Conservation (phyloP, 2,888 invertebrate species). For the Chrysolina oricalcia region DNA sequence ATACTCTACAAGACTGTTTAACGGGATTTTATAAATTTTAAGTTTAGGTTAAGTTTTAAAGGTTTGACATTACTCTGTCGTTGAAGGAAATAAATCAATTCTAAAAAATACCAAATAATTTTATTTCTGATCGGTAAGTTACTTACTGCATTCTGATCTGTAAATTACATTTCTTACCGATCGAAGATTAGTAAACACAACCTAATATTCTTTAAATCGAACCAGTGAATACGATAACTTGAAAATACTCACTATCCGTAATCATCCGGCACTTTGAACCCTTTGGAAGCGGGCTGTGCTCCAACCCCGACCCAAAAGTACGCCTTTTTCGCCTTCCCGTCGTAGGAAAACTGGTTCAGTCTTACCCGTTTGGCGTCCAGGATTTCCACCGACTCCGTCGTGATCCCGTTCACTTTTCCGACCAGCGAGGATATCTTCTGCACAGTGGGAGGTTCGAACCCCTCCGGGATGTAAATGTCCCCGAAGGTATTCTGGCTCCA, state of each 20-base stretch:
- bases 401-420: slow-evolving; percentile 78
- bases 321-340: slow-evolving; percentile 83
- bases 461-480: slow-evolving; percentile 90
- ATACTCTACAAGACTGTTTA: too few relatives aligned
- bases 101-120: too few relatives aligned
- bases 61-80: too few relatives aligned
- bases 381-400: slow-evolving; percentile 83
- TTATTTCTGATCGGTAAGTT: too few relatives aligned
- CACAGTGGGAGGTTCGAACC: slow-evolving; percentile 88
- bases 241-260: slow-evolving; percentile 87
- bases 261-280: slow-evolving; percentile 89
- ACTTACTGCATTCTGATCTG: too few relatives aligned
- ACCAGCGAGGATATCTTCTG: slow-evolving; percentile 77
- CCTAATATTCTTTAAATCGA: too few relatives aligned
- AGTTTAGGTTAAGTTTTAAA: too few relatives aligned
- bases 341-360: slow-evolving; percentile 84
- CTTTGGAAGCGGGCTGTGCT: slow-evolving; percentile 88
- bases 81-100: too few relatives aligned
- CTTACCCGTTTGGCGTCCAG: slow-evolving; percentile 87
- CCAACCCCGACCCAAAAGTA: slow-evolving; percentile 94
- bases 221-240: too few relatives aligned
- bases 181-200: too few relatives aligned
- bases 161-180: too few relatives aligned
- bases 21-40: too few relatives aligned
- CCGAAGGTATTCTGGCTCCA: slow-evolving; percentile 91